Evolutionary conservation across 1,140 invertebrate genomes (phyloP).

Genomic region (Semibalanus balanoides): DNA sequence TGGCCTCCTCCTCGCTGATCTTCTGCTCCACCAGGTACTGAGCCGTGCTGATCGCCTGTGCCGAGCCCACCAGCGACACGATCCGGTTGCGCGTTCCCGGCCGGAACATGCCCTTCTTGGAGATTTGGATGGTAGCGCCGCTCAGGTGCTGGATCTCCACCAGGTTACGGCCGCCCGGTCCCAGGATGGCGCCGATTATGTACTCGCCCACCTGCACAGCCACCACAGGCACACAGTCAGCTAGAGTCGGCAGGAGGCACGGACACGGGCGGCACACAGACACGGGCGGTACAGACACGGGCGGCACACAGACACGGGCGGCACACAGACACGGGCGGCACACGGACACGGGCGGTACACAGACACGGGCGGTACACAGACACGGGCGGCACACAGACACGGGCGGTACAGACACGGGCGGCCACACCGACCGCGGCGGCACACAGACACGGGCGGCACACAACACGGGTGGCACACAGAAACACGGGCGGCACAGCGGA

Average conservation of each 20-base stretch:
- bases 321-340: background rate
- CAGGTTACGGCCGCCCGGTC: conserved; percentile 84
- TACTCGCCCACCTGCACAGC: conserved; percentile 73
- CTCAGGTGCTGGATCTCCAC: conserved; percentile 93
- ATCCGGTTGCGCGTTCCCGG: conserved; percentile 92
- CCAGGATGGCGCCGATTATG: conserved; percentile 92
- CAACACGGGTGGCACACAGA: too few relatives aligned
- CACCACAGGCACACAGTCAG: conserved; percentile 45
- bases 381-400: too few relatives aligned
- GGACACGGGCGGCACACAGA: conserved; percentile 23
- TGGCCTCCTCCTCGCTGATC: conserved; percentile 86
- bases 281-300: conserved; percentile 7
- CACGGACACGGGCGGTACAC: too few relatives aligned
- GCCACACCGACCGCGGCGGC: too few relatives aligned
- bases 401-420: too few relatives aligned
- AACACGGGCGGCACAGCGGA: too few relatives aligned
- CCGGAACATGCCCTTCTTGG: conserved; percentile 93
- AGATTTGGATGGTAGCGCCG: conserved; percentile 94
- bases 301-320: background rate
- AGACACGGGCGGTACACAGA: too few relatives aligned
- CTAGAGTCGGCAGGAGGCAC: too few relatives aligned
- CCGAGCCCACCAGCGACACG: conserved; percentile 83
- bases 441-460: too few relatives aligned
- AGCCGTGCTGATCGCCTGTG: conserved; percentile 72
- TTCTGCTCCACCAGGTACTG: conserved; percentile 90